Evolutionary conservation across 2,113 vertebrate genomes (phyloP).

Genomic region (Pimephales promelas): DNA sequence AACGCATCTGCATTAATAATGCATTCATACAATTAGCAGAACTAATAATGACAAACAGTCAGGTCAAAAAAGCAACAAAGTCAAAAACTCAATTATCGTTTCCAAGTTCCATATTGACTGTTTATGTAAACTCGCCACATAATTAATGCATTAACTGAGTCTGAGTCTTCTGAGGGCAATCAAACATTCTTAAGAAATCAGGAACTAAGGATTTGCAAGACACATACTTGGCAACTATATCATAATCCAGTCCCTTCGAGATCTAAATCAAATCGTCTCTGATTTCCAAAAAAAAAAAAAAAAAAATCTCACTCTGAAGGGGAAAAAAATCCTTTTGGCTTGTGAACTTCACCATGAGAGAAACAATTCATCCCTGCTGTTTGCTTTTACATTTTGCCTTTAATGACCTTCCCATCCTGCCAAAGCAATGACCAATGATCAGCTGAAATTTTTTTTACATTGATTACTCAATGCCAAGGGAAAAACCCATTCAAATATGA

Average conservation of each 20-base stretch:
- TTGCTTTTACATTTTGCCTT: not conserved
- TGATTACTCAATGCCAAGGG: not conserved
- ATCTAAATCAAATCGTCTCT: not conserved
- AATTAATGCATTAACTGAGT: slow-evolving; percentile 14
- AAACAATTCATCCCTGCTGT: not conserved
- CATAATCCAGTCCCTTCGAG: slow-evolving; percentile 28
- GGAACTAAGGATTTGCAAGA: slow-evolving; percentile 13
- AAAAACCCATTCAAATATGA: not conserved
- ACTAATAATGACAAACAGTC: not conserved
- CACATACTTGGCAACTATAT: not conserved
- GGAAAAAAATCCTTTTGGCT: not conserved
- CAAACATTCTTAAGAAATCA: slow-evolving; percentile 36
- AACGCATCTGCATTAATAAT: not conserved
- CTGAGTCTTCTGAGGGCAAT: slow-evolving; percentile 4
- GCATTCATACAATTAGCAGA: too few relatives aligned
- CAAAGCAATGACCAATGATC: not conserved
- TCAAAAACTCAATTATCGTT: not conserved
- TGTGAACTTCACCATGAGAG: not conserved
- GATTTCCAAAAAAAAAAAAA: slow-evolving; percentile 4
- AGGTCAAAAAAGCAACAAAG: not conserved
- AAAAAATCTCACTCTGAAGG: not conserved
- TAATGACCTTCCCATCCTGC: not conserved
- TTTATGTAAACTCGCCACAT: slow-evolving; percentile 6
- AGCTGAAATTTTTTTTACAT: not conserved
- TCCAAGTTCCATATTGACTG: not conserved